phyloP scores from a whole-genome alignment of 2,113 vertebrate genomes.

The Channa maculata region DNA sequence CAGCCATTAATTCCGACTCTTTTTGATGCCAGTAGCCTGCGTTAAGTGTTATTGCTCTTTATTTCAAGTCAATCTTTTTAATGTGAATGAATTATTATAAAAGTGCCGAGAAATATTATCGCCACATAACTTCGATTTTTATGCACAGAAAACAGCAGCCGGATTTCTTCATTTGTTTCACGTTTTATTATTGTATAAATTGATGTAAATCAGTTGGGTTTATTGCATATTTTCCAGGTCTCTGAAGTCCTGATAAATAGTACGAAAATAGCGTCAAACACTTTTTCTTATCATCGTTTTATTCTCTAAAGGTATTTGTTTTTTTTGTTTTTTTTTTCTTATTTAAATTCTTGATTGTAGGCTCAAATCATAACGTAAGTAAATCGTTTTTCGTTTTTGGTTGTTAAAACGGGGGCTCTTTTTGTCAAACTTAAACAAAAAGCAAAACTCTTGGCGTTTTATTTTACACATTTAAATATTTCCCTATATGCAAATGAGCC shows the following conservation, averaged over 20 bases:
- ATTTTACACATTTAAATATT: constrained; percentile 19
- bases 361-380: too few relatives aligned
- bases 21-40: too few relatives aligned
- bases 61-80: too few relatives aligned
- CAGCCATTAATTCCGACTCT: background rate
- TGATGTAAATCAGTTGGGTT: background rate
- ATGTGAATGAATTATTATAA: too few relatives aligned
- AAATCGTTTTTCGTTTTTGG: constrained; percentile 5
- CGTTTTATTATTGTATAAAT: too few relatives aligned
- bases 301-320: too few relatives aligned
- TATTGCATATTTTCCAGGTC: background rate
- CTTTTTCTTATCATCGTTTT: too few relatives aligned
- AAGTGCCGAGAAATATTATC: too few relatives aligned
- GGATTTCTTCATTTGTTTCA: background rate
- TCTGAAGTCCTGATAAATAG: too few relatives aligned
- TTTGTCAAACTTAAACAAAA: constrained; percentile 1
- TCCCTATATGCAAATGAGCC: constrained; percentile 71
- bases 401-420: fast-evolving
- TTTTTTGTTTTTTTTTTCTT: background rate
- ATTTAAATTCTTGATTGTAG: background rate
- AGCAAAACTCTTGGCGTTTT: fast-evolving
- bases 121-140: too few relatives aligned
- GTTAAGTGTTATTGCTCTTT: too few relatives aligned
- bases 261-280: too few relatives aligned
- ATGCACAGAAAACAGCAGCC: background rate